Percentiles rank a stretch among this genome's conserved stretches.
Conservation (phyloP, 2,797 vertebrate genomes). For the Parambassis ranga region DNA sequence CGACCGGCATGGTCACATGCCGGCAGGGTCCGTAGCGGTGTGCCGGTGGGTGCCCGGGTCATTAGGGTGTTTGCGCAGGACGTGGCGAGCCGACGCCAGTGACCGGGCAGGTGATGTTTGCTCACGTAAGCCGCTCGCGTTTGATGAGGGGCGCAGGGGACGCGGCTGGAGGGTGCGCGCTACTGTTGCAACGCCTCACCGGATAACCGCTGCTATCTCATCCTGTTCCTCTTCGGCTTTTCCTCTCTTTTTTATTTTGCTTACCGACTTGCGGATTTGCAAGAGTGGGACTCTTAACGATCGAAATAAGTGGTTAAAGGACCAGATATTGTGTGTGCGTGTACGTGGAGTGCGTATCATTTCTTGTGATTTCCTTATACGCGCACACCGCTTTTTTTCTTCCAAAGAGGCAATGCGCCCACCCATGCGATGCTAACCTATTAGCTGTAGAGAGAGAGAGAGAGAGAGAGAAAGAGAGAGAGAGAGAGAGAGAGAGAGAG, state of each 20-base stretch:
- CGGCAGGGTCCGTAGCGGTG: constrained; percentile 55
- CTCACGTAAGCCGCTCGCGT: constrained; percentile 72
- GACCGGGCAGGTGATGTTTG: constrained; percentile 78
- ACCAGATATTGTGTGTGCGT: constrained; percentile 58
- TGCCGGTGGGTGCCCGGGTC: constrained; percentile 59
- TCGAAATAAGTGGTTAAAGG: constrained; percentile 51
- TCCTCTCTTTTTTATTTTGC: not conserved
- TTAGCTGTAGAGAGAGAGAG: constrained; percentile 68
- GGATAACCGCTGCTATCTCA: constrained; percentile 71
- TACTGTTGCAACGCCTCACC: constrained; percentile 80
- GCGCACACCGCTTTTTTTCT: constrained; percentile 64
- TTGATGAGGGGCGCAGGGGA: constrained; percentile 72
- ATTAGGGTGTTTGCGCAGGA: constrained; percentile 77
- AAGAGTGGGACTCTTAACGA: constrained; percentile 28
- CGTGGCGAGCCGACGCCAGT: constrained; percentile 71
- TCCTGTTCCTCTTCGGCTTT: constrained; percentile 37
- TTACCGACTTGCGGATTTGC: constrained; percentile 25
- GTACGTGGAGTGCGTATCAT: constrained; percentile 62
- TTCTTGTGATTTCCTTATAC: constrained; percentile 62
- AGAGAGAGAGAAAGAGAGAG: constrained; percentile 30
- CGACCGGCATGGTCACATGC: constrained; percentile 51
- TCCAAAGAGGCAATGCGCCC: constrained; percentile 75
- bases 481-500: constrained; percentile 32
- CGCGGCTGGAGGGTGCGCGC: constrained; percentile 78
- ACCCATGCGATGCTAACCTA: constrained; percentile 80